Percentiles rank a stretch among this genome's conserved stretches.
phyloP scores from a whole-genome alignment of 2,113 vertebrate genomes.

The Fulmarus glacialis region DNA sequence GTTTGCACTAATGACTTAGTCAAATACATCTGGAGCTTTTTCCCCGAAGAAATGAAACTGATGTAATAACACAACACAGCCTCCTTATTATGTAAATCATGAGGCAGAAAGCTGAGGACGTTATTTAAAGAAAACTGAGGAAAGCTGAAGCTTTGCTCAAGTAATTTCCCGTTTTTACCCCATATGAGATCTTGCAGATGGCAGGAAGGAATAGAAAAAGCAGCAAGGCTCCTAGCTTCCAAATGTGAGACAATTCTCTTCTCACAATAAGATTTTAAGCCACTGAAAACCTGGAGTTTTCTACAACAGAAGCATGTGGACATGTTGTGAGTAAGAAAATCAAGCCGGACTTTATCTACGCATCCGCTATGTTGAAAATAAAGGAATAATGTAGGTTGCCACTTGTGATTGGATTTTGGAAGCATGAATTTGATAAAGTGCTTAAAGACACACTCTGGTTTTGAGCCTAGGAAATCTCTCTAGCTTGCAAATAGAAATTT shows the following conservation, averaged over 20 bases:
- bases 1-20: conserved; percentile 53
- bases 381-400: not conserved
- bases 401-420: not conserved
- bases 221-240: not conserved
- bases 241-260: not conserved
- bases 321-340: not conserved
- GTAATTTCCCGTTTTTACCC: conserved; percentile 8
- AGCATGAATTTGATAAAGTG: not conserved
- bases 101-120: not conserved
- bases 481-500: not conserved
- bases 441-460: not conserved
- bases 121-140: conserved; percentile 49
- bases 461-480: not conserved
- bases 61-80: conserved; percentile 39
- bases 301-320: not conserved
- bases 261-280: not conserved
- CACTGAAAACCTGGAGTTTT: not conserved
- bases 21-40: conserved; percentile 61
- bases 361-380: not conserved
- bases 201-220: conserved; percentile 24
- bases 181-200: conserved; percentile 35
- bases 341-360: not conserved
- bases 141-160: conserved; percentile 41
- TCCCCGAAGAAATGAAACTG: conserved; percentile 48
- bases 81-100: conserved; percentile 66